Conservation (phyloP, 1,140 invertebrate genomes). For the Hycleus cichorii region DNA sequence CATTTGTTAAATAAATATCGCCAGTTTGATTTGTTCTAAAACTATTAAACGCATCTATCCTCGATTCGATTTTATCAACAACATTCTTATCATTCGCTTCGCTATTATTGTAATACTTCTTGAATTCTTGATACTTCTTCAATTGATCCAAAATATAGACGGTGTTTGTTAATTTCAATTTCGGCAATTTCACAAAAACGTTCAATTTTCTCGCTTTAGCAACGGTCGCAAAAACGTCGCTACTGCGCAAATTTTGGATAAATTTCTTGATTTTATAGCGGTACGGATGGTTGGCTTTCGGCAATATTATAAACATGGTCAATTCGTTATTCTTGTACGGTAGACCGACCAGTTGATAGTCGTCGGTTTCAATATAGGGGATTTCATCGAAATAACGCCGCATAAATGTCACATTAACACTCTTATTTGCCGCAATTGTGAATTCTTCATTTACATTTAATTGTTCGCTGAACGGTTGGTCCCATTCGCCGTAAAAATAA, state of each 20-base stretch:
- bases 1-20: slow-evolving; percentile 19
- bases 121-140: slow-evolving; percentile 24
- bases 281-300: slow-evolving; percentile 16
- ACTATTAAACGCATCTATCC: slow-evolving; percentile 18
- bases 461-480: slow-evolving; percentile 50
- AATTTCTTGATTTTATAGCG: slow-evolving; percentile 29
- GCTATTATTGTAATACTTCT: slow-evolving; percentile 2
- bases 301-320: slow-evolving; percentile 28
- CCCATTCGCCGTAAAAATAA: slow-evolving; percentile 69
- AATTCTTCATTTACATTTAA: slow-evolving; percentile 51
- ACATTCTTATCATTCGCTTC: slow-evolving; percentile 1
- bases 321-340: slow-evolving; percentile 31
- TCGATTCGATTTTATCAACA: slow-evolving; percentile 20
- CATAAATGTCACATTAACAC: slow-evolving; percentile 27
- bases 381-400: slow-evolving; percentile 20
- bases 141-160: slow-evolving; percentile 28
- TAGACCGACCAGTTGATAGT: slow-evolving; percentile 24
- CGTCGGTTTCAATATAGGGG: slow-evolving; percentile 22
- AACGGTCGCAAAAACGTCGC: slow-evolving; percentile 19
- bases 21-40: slow-evolving; percentile 9
- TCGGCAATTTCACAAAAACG: slow-evolving; percentile 28
- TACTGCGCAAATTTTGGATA: slow-evolving; percentile 6
- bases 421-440: slow-evolving; percentile 11
- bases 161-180: slow-evolving; percentile 24
- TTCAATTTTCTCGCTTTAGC: slow-evolving; percentile 11